Conservation (phyloP, 2,113 vertebrate species). For the Excalfactoria chinensis region DNA sequence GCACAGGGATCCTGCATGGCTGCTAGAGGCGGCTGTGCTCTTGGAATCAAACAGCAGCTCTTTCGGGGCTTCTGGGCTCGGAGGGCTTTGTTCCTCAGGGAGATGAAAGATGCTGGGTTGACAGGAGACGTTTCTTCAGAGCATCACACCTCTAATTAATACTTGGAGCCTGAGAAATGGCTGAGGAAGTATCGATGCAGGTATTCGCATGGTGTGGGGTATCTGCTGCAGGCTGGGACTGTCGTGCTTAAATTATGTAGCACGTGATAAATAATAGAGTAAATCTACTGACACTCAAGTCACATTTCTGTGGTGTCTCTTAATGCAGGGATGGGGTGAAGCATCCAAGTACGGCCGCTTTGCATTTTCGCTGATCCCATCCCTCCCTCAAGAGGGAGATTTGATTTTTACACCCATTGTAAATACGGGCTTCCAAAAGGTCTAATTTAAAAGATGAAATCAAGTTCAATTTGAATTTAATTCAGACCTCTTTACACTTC, state of each 20-base stretch:
- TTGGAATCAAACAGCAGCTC: neutral
- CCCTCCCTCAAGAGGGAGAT: neutral
- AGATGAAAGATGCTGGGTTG: neutral
- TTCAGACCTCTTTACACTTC: conserved; percentile 38
- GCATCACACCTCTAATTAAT: neutral
- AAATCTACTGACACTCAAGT: conserved; percentile 42
- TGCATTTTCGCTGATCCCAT: neutral
- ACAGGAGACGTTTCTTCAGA: neutral
- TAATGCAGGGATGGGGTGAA: neutral
- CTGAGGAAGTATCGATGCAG: accelerated
- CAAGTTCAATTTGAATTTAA: conserved; percentile 54
- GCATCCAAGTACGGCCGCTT: neutral
- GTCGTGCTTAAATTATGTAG: conserved; percentile 40
- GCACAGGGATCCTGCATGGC: neutral
- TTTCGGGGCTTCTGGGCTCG: neutral
- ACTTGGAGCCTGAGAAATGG: neutral
- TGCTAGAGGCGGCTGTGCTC: neutral
- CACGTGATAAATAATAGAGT: neutral
- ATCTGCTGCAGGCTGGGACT: conserved; percentile 15
- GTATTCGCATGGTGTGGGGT: neutral
- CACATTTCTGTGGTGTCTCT: conserved; percentile 46
- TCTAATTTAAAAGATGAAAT: conserved; percentile 57
- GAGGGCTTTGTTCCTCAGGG: neutral
- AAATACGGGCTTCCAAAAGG: conserved; percentile 34
- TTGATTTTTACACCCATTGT: neutral